Base-by-base conservation (phyloP, 2,797 vertebrate genomes). In the Lepus oiostolus region DNA sequence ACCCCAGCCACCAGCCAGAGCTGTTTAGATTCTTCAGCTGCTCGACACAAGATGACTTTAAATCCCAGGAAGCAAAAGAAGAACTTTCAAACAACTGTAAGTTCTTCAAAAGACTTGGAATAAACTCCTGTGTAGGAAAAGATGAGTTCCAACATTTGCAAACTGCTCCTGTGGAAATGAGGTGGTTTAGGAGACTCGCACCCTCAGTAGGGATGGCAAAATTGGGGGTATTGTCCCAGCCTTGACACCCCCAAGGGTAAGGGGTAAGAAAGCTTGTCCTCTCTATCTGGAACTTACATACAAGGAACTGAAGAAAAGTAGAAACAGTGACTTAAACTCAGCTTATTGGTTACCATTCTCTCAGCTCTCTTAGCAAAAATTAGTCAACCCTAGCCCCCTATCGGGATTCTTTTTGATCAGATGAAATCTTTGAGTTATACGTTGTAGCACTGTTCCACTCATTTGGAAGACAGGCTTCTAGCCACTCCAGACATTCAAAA, bases 21-120 rank as follows among this genome's bases (percentile, higher is more conserved):
- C 94, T 99, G 99, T 93, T 98, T 99, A 98, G 98, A 99, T 95
- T 99, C 98, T 97, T 99, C 99, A 4, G 99, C 99, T 67, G 99
- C 99, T 97, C 98, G 97, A 96, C 99, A 99, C 98, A 99, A 98
- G 96, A 98, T 99, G 91, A 98, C 98, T 42, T 97, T 99, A 95
- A 98, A 98, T 58, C 98, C 98, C 28, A 85, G 96, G 21, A 99
- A 98, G 68, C 98, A 98, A 92, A 99, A 98, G 94, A 97, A 98
- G 87, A 92, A 5, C 1, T 95, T 93, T 68, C 80, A 92, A 19
- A 0, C 1, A 1, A 84, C 72, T 68, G 98, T 98, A 95, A 93
- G 97, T 96, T 71, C 32, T 95, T 91, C 52, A 35, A 83, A 62
- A 85, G 63, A 76, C 79, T 54, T 38, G 42, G 47, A 83, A 79